Base-by-base conservation (phyloP, 2,888 invertebrate species). In the Dorcus parallelipipedus region DNA sequence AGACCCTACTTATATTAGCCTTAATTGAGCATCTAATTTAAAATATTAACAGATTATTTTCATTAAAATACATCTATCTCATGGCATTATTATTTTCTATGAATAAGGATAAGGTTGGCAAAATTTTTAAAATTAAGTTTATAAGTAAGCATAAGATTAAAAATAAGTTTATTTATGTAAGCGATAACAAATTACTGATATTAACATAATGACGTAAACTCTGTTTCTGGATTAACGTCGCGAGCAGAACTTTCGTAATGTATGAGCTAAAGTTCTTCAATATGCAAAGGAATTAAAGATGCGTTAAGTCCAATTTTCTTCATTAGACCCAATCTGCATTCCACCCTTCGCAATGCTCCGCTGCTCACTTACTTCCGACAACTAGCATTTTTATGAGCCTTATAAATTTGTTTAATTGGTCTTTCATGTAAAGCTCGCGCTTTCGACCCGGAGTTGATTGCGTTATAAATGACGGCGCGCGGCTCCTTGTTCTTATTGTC, bases 321-420 rank as follows among this genome's bases (percentile, higher is more conserved):
- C 76, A 77, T 78, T 77, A 78, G 74, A 69, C 70, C 69, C 73
- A 75, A 77, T 77, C 77, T 76, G 73, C 75, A 77, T 77, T 73
- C 71, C 56, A 69, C 67, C 71, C 73, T 67, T 65, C 56, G 68
- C 58, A 57, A 68, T 65, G 71, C 71, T 71, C 64, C 61, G 68
- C 64, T 69, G 68, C 67, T 68, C 69, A 63, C 65, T 63, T 62
- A 65, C 66, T 68, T 67, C 49, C 68, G 67, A 70, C 72, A 72
- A 72, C 70, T 68, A 71, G 73, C 72, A 71, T 76, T 76, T 76
- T 77, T 77, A 77, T 70, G 72, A 72, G 73, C 70, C 73, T 73
- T 73, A 78, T 77, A 78, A 77, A 77, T 77, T 78, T 75, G 74
- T 76, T 74, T 77, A 78, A 78, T 78, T 78, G 74, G 67, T 71